Conservation (phyloP, 2,113 vertebrate species). For the Chaetorhynchus papuensis region DNA sequence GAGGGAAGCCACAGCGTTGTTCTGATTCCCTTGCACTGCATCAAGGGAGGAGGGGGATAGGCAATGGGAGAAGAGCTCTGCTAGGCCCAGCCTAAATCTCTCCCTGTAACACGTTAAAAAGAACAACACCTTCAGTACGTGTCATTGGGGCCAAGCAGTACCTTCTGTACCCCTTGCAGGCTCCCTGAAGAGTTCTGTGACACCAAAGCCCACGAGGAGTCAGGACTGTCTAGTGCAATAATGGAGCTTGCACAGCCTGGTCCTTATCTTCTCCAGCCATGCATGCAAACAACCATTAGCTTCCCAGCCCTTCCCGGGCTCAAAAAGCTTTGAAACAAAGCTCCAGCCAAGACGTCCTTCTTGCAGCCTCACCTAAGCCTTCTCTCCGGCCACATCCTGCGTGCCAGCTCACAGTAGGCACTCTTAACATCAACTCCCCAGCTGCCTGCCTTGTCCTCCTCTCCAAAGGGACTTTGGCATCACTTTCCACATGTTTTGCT, state of each 20-base stretch:
- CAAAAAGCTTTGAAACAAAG: not conserved
- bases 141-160: not conserved
- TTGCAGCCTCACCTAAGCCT: not conserved
- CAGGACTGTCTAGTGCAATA: not conserved
- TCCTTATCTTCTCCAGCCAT: not conserved
- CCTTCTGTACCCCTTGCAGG: not conserved
- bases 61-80: not conserved
- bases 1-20: not conserved
- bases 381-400: not conserved
- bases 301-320: accelerated
- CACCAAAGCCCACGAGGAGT: not conserved
- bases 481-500: accelerated
- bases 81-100: not conserved
- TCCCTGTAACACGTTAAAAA: not conserved
- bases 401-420: not conserved
- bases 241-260: not conserved
- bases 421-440: not conserved
- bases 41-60: not conserved
- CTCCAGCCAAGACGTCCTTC: not conserved
- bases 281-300: not conserved
- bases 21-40: not conserved
- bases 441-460: not conserved
- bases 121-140: not conserved
- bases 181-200: not conserved
- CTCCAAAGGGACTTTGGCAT: not conserved